Evolutionary conservation across 2,113 vertebrate genomes (phyloP).

Genomic region (Opisthocomus hoazin): DNA sequence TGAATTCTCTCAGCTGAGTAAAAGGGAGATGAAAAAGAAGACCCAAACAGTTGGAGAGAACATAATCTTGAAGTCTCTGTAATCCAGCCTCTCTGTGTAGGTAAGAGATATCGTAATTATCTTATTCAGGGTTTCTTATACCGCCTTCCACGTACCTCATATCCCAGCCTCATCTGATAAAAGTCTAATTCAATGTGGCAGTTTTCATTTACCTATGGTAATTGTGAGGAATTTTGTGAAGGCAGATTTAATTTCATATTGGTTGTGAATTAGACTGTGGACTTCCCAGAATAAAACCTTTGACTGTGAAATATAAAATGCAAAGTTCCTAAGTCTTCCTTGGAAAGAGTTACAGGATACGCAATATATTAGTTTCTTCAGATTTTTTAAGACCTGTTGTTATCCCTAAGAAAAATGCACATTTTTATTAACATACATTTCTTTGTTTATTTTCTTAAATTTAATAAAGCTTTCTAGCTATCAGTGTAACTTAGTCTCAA

Average conservation of each 20-base stretch:
- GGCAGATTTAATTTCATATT: neutral
- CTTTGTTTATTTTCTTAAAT: constrained; percentile 15
- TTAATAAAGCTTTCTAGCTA: constrained; percentile 18
- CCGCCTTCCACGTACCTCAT: neutral
- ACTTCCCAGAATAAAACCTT: neutral
- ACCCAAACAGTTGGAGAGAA: neutral
- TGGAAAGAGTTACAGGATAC: neutral
- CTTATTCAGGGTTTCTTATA: neutral
- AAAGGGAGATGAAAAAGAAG: neutral
- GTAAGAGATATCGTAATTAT: neutral
- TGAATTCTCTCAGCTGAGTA: neutral
- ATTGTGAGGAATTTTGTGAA: neutral
- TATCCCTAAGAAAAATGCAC: neutral
- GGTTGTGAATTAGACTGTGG: neutral
- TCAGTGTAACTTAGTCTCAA: constrained; percentile 1
- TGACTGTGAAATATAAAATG: neutral
- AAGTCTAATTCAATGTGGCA: neutral
- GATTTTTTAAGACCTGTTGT: neutral
- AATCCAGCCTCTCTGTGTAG: neutral
- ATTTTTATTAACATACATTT: constrained; percentile 8
- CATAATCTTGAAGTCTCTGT: neutral
- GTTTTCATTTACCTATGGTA: neutral
- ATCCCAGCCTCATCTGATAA: neutral
- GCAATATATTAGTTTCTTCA: neutral
- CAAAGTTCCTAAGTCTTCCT: neutral